Conservation (phyloP, 1,140 invertebrate species). For the Amyelois transitella region DNA sequence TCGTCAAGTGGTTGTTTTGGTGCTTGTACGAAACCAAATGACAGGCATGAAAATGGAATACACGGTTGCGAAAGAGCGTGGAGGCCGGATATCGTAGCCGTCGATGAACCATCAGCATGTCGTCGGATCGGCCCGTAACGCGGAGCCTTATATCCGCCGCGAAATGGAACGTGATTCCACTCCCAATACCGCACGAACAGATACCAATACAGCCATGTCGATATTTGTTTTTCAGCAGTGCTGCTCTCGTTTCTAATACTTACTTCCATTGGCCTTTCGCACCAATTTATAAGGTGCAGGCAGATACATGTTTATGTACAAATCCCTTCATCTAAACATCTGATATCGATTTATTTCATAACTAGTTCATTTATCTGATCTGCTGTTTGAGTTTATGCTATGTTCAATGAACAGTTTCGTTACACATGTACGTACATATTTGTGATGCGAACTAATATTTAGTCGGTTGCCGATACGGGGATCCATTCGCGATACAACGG, state of each 20-base stretch:
- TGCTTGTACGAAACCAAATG: slow-evolving; percentile 14
- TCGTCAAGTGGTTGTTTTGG: slow-evolving; percentile 15
- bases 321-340: no score
- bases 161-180: slow-evolving; percentile 63
- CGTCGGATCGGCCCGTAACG: slow-evolving; percentile 56
- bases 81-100: slow-evolving; percentile 52
- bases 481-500: slow-evolving; percentile 21
- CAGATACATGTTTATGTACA: no score
- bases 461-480: background rate
- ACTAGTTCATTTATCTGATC: background rate
- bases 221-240: background rate
- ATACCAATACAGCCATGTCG: slow-evolving; percentile 2
- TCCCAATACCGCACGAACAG: slow-evolving; percentile 27
- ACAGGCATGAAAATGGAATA: slow-evolving; percentile 35
- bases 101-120: slow-evolving; percentile 47
- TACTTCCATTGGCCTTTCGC: background rate
- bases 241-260: background rate
- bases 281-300: no score
- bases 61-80: slow-evolving; percentile 30
- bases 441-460: background rate
- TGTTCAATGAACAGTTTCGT: background rate
- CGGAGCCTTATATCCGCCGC: slow-evolving; percentile 58
- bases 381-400: background rate
- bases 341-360: background rate
- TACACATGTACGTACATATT: background rate